Evolutionary conservation across 2,888 invertebrate genomes (phyloP).

Genomic region (Mesorhabditis spiculigera): DNA sequence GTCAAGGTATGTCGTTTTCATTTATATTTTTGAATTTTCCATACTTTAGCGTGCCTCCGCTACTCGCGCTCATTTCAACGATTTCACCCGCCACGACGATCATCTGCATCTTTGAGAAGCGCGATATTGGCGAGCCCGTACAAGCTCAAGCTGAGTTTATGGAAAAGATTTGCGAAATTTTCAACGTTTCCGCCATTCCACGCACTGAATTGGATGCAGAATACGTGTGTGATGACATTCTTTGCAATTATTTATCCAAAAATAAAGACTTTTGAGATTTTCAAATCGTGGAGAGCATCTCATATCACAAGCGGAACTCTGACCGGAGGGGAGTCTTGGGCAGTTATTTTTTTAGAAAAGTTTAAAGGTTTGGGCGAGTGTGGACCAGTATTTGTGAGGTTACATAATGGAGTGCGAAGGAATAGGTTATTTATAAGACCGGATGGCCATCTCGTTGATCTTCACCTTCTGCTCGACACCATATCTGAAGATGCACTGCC

Average conservation of each 20-base stretch:
- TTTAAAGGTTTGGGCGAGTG: too few relatives aligned
- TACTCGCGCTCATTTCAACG: constrained; percentile 25
- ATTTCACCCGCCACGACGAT: constrained; percentile 64
- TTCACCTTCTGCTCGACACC: constrained; percentile 61
- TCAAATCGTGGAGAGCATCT: too few relatives aligned
- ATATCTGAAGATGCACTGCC: constrained; percentile 60
- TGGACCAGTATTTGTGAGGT: too few relatives aligned
- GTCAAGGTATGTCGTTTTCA: constrained; percentile 64
- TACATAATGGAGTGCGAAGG: not conserved
- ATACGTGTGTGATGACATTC: constrained; percentile 69
- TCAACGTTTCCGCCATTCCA: constrained; percentile 64
- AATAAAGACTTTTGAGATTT: too few relatives aligned
- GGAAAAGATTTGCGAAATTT: constrained; percentile 56
- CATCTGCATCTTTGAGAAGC: constrained; percentile 71
- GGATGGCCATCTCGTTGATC: constrained; percentile 46
- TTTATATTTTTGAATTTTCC: constrained; percentile 62
- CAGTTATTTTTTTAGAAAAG: too few relatives aligned
- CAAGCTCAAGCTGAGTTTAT: constrained; percentile 64
- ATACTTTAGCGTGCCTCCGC: too few relatives aligned
- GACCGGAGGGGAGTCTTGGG: too few relatives aligned
- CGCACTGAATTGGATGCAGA: constrained; percentile 67
- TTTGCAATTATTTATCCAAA: too few relatives aligned
- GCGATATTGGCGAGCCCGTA: constrained; percentile 68
- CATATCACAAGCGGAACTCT: too few relatives aligned
- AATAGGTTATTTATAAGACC: not conserved